Conservation (phyloP, 2,113 vertebrate genomes). For the Chloropsis cyanopogon region DNA sequence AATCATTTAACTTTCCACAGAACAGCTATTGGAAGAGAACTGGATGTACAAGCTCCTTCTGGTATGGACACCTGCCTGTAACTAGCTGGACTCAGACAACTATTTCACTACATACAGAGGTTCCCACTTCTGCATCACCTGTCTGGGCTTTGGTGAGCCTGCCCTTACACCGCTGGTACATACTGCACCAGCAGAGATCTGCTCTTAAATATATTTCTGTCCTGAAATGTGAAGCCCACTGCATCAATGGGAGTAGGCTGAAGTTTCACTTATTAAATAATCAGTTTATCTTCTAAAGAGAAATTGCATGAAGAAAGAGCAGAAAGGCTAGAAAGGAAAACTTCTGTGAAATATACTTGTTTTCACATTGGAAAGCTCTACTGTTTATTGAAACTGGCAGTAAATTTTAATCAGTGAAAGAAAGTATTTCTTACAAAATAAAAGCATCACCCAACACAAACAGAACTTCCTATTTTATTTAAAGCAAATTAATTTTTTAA, state of each 20-base stretch:
- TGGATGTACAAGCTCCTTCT: constrained; percentile 33
- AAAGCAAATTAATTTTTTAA: constrained; percentile 17
- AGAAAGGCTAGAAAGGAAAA: neutral
- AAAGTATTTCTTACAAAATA: constrained; percentile 52
- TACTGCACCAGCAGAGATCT: neutral
- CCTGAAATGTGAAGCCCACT: neutral
- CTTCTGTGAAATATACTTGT: neutral
- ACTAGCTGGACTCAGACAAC: neutral
- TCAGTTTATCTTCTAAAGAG: neutral
- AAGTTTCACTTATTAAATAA: neutral
- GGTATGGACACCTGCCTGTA: constrained; percentile 4
- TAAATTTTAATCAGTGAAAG: constrained; percentile 6
- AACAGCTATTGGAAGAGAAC: neutral
- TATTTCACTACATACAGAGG: neutral
- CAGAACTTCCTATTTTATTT: constrained; percentile 7
- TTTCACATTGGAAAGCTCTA: constrained; percentile 19
- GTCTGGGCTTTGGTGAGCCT: neutral
- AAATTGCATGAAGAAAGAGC: neutral
- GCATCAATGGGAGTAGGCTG: neutral
- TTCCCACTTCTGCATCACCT: neutral
- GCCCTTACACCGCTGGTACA: neutral
- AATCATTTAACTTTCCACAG: constrained; percentile 43
- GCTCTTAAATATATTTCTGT: neutral
- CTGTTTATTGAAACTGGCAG: constrained; percentile 58
- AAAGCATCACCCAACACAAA: constrained; percentile 34